Evolutionary conservation across 2,113 vertebrate species (phyloP).

Genomic region (Megaceryle torquata): DNA sequence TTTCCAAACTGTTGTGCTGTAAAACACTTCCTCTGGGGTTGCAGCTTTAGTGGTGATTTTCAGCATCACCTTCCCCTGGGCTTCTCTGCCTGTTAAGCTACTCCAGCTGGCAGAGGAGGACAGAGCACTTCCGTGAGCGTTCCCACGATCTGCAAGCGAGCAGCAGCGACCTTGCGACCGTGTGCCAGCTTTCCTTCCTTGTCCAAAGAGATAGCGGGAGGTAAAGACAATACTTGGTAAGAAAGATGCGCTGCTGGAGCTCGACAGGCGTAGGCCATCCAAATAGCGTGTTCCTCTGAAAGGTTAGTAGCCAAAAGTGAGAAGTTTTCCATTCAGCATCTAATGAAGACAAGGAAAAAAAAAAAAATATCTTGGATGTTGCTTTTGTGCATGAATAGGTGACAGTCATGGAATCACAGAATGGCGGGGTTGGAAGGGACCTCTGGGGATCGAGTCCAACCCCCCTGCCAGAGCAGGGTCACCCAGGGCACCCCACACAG

Average conservation of each 20-base stretch:
- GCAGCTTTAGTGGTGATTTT: not conserved
- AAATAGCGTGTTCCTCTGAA: not conserved
- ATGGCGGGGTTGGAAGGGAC: too few relatives aligned
- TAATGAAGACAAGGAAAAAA: not conserved
- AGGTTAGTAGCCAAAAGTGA: not conserved
- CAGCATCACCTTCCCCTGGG: not conserved
- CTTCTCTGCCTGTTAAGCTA: not conserved
- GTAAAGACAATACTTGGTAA: constrained; percentile 11
- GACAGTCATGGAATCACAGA: not conserved
- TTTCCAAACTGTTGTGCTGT: not conserved
- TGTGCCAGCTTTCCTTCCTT: constrained; percentile 1
- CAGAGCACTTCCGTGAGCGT: not conserved
- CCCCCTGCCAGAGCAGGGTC: too few relatives aligned
- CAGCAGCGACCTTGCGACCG: constrained; percentile 7
- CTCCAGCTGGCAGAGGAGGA: constrained; percentile 51
- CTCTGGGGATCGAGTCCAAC: too few relatives aligned
- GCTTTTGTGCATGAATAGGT: not conserved
- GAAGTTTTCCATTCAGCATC: not conserved
- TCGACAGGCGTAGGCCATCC: not conserved
- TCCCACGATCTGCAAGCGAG: constrained; percentile 44
- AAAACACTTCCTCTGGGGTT: not conserved
- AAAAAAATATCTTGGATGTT: not conserved
- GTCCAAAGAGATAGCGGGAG: not conserved
- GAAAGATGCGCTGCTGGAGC: not conserved
- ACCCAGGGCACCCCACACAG: too few relatives aligned